Evolutionary conservation across 2,797 vertebrate species (phyloP), one percentile per base, ranked within the genome.

Genomic region (Amblyopsis hoosieri): DNA sequence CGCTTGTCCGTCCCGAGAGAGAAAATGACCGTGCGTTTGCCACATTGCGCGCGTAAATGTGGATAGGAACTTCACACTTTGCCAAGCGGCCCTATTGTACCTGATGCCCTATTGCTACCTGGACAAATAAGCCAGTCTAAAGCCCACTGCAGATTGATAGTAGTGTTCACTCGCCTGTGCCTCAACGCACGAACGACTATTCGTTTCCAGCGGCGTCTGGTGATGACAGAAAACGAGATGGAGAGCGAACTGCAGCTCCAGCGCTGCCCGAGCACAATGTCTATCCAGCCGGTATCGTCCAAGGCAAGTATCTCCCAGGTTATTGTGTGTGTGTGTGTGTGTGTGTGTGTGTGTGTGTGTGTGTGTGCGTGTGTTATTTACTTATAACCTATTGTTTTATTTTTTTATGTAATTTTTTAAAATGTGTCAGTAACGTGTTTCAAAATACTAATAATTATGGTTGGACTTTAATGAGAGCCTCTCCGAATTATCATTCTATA

Each of bases 221-320:
- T 33, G 86, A 95, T 95, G 94, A 95, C 91, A 4, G 95, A 96
- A 78, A 93, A 75, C 64, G 95, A 96, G 85, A 93, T 92, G 82
- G 94, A 96, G 81, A 94, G 87, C 65, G 94, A 94, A 49, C 81
- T 91, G 51, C 93, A 92, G 86, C 90, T 93, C 48, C 91, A 92
- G 78, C 91, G 87, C 73, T 90, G 89, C 11, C 91, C 93, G 6
- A 93, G 91, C 80, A 90, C 90, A 60, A 73, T 92, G 80, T 88
- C 91, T 81, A 89, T 91, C 84, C 92, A 93, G 56, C 94, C 93
- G 1, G 57, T 88, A 63, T 15, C 94, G 64, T 94, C 93, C 69
- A 96, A 96, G 95, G 95, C 92, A 93, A 94, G 85, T 74, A 65
- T 4, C n/a, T 17, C 7, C 53, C 31, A 37, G 45, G 55, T 2